These are phyloP conservation scores for Heliconius charithonia DNA, from an alignment of 2,888 invertebrate genomes.

Conservation along the genomic window DNA sequence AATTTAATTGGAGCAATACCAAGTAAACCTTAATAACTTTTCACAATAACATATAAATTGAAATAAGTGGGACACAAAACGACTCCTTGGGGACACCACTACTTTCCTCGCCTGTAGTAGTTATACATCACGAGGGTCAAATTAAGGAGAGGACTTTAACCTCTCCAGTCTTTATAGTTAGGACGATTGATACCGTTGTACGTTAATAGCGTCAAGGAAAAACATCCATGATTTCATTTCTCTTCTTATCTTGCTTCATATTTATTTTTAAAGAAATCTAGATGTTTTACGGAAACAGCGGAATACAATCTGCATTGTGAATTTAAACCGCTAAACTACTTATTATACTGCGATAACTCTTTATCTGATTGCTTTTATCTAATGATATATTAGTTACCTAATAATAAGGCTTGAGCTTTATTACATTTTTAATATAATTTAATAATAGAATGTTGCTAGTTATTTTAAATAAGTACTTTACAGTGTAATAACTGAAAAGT, in stretches of 20 bases:
- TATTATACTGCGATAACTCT: too few relatives aligned
- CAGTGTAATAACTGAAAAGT: not conserved
- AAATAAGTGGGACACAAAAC: constrained; percentile 8
- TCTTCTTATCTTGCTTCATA: not conserved
- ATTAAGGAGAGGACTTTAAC: constrained; percentile 25
- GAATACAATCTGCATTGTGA: too few relatives aligned
- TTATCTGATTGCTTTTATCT: not conserved
- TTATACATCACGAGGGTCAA: constrained; percentile 25
- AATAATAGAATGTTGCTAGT: not conserved
- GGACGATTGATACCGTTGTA: constrained; percentile 2
- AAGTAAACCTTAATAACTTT: constrained; percentile 11
- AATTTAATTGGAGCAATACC: constrained; percentile 4
- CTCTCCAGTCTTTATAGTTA: constrained; percentile 11
- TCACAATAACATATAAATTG: constrained; percentile 16
- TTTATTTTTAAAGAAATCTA: not conserved
- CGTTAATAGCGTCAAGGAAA: constrained; percentile 14
- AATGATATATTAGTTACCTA: too few relatives aligned
- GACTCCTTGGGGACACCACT: constrained; percentile 17
- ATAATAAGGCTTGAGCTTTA: too few relatives aligned
- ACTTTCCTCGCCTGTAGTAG: not conserved
- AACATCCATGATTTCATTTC: not conserved
- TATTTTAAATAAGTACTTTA: not conserved
- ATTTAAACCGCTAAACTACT: too few relatives aligned
- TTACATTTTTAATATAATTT: not conserved
- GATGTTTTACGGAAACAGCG: too few relatives aligned